Evolutionary conservation across 2,113 vertebrate species (phyloP).

Genomic region (Scomber colias): DNA sequence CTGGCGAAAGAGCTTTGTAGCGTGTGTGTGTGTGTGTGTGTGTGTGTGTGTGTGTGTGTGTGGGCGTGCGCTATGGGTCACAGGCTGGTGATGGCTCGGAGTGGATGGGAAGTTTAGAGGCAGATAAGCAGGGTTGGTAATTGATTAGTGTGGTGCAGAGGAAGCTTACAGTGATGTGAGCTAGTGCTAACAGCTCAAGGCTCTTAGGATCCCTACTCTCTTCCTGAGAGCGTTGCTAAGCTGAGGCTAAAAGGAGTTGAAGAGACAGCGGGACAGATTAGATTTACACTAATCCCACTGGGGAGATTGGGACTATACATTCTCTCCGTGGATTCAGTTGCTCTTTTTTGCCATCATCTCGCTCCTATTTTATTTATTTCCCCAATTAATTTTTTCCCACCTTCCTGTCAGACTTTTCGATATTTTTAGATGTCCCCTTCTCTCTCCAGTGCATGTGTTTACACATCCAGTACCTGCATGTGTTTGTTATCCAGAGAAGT

Average conservation of each 20-base stretch:
- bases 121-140: slow-evolving; percentile 63
- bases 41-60: too few species aligned
- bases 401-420: slow-evolving; percentile 1
- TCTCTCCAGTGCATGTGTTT: background rate
- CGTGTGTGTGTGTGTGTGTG: background rate
- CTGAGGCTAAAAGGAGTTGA: slow-evolving; percentile 49
- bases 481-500: slow-evolving; percentile 26
- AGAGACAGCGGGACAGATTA: slow-evolving; percentile 64
- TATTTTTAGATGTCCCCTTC: slow-evolving; percentile 24
- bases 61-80: background rate
- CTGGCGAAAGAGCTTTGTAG: slow-evolving; percentile 1
- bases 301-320: slow-evolving; percentile 55
- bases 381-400: slow-evolving; percentile 14
- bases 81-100: slow-evolving; percentile 14
- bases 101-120: slow-evolving; percentile 43
- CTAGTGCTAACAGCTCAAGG: slow-evolving; percentile 67
- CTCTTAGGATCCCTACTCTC: slow-evolving; percentile 55
- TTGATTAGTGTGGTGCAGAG: slow-evolving; percentile 73
- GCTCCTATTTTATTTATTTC: slow-evolving; percentile 28
- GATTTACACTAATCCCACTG: slow-evolving; percentile 70
- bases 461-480: slow-evolving; percentile 22
- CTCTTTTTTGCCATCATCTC: background rate
- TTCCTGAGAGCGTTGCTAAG: slow-evolving; percentile 59
- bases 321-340: slow-evolving; percentile 34
- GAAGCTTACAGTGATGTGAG: slow-evolving; percentile 68